These are phyloP conservation scores for Alviniconcha marisindica DNA, from an alignment of 1,140 invertebrate species.

Conservation along the genomic window DNA sequence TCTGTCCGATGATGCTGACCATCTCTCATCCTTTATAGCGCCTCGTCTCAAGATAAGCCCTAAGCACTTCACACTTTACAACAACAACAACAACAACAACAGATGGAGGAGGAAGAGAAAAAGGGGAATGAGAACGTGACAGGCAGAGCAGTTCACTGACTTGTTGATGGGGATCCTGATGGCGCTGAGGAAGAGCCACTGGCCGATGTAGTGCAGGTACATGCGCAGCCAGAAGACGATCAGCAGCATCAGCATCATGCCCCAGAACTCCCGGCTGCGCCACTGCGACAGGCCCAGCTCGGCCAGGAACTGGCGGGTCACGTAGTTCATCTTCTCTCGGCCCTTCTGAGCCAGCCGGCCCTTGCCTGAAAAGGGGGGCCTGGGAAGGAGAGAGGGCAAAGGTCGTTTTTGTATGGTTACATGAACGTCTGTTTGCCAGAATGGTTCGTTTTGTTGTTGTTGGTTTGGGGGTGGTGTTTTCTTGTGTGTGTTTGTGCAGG, in stretches of 20 bases:
- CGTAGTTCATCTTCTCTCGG: constrained; percentile 67
- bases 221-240: constrained; percentile 69
- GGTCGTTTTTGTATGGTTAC: neutral
- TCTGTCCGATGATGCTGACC: too few relatives aligned
- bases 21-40: too few relatives aligned
- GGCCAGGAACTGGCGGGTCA: constrained; percentile 68
- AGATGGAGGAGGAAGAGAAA: too few relatives aligned
- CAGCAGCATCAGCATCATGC: constrained; percentile 71
- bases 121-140: too few relatives aligned
- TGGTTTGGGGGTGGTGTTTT: too few relatives aligned
- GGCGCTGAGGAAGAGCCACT: constrained; percentile 70
- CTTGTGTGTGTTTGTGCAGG: neutral
- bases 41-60: too few relatives aligned
- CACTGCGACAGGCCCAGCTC: constrained; percentile 73
- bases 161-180: constrained; percentile 73
- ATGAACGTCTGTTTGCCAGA: too few relatives aligned
- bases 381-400: constrained; percentile 39
- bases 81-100: too few relatives aligned
- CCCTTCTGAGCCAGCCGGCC: constrained; percentile 58
- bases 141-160: too few relatives aligned
- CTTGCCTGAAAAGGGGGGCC: constrained; percentile 63
- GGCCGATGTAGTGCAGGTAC: constrained; percentile 69
- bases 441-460: too few relatives aligned
- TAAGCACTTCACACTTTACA: too few relatives aligned
- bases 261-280: constrained; percentile 73